phyloP scores from a whole-genome alignment of 2,797 vertebrate genomes.

The Acanthis flammea region DNA sequence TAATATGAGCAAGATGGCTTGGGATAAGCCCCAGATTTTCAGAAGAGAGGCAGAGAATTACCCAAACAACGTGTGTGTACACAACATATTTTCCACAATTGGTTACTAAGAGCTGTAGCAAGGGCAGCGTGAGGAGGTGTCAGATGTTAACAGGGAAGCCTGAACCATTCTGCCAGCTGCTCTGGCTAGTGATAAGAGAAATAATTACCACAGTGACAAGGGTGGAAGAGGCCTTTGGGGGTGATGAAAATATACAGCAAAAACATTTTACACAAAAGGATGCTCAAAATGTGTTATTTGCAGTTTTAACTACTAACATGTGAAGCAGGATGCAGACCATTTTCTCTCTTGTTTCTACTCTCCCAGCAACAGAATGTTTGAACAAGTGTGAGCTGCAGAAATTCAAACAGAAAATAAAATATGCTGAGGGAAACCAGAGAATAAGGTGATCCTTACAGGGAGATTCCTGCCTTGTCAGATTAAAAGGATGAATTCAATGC shows the following conservation, averaged over 20 bases:
- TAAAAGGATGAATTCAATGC: not conserved
- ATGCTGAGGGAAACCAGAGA: not conserved
- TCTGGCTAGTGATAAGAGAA: not conserved
- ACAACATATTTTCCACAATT: not conserved
- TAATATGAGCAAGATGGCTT: not conserved
- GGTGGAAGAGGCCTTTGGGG: not conserved
- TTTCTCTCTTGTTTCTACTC: not conserved
- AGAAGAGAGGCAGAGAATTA: not conserved
- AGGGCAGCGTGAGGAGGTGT: not conserved
- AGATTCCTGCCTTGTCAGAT: not conserved
- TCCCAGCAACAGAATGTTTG: not conserved
- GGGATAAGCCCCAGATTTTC: not conserved
- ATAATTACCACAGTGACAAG: not conserved
- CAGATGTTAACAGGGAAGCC: not conserved
- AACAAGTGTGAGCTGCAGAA: not conserved
- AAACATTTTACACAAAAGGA: not conserved
- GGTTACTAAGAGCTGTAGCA: not conserved
- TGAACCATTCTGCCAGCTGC: not conserved
- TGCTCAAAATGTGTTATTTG: not conserved
- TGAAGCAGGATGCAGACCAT: not conserved
- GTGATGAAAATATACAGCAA: not conserved
- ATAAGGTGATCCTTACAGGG: not conserved
- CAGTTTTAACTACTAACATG: not conserved
- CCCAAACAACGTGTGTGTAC: not conserved
- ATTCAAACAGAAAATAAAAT: not conserved